Evolutionary conservation across 2,113 vertebrate species (phyloP), one percentile per base, ranked within the genome.

Genomic region (Lepus europaeus): DNA sequence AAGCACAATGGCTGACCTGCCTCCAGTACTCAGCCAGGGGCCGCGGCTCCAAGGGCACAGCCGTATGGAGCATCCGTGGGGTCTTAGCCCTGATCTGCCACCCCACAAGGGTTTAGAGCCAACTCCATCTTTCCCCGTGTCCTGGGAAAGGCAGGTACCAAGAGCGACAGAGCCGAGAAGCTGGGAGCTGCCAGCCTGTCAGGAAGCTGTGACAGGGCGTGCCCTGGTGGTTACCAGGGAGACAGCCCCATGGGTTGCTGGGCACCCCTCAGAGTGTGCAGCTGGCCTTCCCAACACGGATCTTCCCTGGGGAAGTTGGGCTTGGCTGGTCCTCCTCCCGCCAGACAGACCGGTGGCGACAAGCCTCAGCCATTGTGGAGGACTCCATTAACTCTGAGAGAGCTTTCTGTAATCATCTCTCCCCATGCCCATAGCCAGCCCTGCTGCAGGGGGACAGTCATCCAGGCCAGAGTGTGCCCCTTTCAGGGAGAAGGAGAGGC

Each of bases 41-140:
- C 95, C 94, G 97, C 94, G 17, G 95, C 89, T 96, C 64, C 90
- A 96, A 97, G 94, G 95, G 88, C 88, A 63, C 95, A 97, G 97
- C 95, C 97, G 82, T 96, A 97, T 72, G 98, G 87, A 96, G 97
- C 92, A 97, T 91, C 94, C 93, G 80, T 83, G 87, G 97, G 92
- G 95, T 95, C 95, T 97, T 96, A 83, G 80, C 9, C 81, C 95
- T 92, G 93, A 88, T 95, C 95, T 91, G 97, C 93, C 92, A 95
- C 51, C 76, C 90, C 56, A 25, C 80, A 97, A 97, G 95, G 94
- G 95, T 25, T 11, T 70, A 33, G 97, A 96, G 89, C 64, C 69
- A 92, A 88, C 70, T 89, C 31, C 97, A 94, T 96, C 94, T 59
- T 89, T 92, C 78, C 94, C 59, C 25, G 94, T 96, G 94, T 98